Evolutionary conservation across 2,797 vertebrate genomes (phyloP).

Genomic region (Pempheris klunzingeri): DNA sequence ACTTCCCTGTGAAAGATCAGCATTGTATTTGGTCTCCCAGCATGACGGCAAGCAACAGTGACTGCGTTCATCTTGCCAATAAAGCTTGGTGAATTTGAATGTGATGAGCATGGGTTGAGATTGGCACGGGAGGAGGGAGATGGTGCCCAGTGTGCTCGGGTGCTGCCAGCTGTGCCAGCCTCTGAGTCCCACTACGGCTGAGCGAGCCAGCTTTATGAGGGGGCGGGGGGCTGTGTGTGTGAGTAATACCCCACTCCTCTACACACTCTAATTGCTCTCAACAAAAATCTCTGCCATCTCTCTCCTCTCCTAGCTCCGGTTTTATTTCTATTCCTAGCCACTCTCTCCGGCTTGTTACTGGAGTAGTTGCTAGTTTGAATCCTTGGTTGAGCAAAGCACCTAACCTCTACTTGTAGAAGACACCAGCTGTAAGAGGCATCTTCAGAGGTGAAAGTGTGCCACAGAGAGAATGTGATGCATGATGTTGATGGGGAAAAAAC

Average conservation of each 20-base stretch:
- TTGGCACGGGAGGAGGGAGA: conserved; percentile 68
- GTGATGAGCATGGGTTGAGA: conserved; percentile 72
- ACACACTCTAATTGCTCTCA: conserved; percentile 52
- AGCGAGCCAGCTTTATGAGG: conserved; percentile 53
- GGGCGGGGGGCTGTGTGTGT: conserved; percentile 15
- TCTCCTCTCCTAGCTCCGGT: conserved; percentile 43
- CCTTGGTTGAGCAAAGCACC: conserved; percentile 11
- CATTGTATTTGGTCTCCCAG: conserved; percentile 68
- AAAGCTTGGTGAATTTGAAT: conserved; percentile 79
- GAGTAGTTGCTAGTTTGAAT: conserved; percentile 47
- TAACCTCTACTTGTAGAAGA: conserved; percentile 8
- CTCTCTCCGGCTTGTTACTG: not conserved
- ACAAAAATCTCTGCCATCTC: conserved; percentile 57
- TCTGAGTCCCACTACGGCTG: conserved; percentile 60
- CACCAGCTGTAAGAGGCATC: not conserved
- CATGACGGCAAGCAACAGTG: conserved; percentile 61
- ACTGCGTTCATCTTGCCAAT: conserved; percentile 66
- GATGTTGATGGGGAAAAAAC: conserved; percentile 5
- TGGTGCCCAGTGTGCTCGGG: conserved; percentile 71
- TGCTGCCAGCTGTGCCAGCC: conserved; percentile 78
- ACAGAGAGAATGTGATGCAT: conserved; percentile 2
- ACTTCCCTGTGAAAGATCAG: conserved; percentile 66
- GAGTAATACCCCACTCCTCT: conserved; percentile 41
- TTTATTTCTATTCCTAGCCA: conserved; percentile 5
- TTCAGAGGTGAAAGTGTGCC: not conserved